Conservation (phyloP, 2,797 vertebrate species). For the Rhinichthys osculus region DNA sequence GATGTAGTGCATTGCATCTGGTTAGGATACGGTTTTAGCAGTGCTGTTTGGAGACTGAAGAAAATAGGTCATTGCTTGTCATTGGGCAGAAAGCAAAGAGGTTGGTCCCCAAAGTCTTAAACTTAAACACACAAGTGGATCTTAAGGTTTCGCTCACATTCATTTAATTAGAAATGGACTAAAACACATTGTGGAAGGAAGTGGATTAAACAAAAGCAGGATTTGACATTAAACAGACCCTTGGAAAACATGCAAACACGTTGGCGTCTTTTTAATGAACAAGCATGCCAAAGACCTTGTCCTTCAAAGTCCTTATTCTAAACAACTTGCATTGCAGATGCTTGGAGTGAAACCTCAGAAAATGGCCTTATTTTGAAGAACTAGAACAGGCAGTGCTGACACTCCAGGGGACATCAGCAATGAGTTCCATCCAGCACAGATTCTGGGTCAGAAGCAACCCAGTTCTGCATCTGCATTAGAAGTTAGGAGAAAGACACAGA, state of each 20-base stretch:
- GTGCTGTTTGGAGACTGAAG: slow-evolving; percentile 31
- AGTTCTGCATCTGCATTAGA: slow-evolving; percentile 70
- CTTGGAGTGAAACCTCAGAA: slow-evolving; percentile 41
- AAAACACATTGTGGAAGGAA: neutral
- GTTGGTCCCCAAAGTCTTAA: slow-evolving; percentile 24
- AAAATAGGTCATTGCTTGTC: slow-evolving; percentile 45
- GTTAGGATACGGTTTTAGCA: neutral
- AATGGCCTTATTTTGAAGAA: slow-evolving; percentile 61
- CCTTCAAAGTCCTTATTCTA: slow-evolving; percentile 24
- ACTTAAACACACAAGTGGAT: slow-evolving; percentile 31
- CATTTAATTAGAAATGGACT: slow-evolving; percentile 38
- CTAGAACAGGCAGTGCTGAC: slow-evolving; percentile 69
- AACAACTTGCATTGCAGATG: slow-evolving; percentile 49
- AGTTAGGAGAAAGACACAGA: slow-evolving; percentile 44
- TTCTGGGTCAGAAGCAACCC: slow-evolving; percentile 76
- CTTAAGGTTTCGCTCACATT: slow-evolving; percentile 34
- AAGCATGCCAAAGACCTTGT: slow-evolving; percentile 1
- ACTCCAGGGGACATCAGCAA: slow-evolving; percentile 67
- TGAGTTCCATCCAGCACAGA: slow-evolving; percentile 73
- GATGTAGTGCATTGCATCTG: neutral
- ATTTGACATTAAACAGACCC: slow-evolving; percentile 21
- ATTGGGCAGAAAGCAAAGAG: slow-evolving; percentile 30
- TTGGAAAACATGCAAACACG: neutral
- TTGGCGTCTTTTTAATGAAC: slow-evolving; percentile 18
- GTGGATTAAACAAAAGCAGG: slow-evolving; percentile 5